These are phyloP conservation scores for Hydrochoerus hydrochaeris DNA, from an alignment of 2,113 vertebrate species.

Conservation along the genomic window DNA sequence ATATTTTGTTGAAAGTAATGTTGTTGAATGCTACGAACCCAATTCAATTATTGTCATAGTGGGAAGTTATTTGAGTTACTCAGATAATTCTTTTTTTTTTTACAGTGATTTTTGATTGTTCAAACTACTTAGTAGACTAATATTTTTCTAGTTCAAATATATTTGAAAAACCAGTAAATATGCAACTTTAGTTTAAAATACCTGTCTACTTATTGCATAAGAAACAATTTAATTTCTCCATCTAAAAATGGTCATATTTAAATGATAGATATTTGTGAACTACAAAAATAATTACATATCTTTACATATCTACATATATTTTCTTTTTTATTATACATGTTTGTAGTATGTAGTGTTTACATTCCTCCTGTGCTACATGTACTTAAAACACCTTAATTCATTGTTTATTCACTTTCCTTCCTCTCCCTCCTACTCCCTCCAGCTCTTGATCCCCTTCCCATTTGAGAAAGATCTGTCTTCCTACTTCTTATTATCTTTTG, in stretches of 20 bases:
- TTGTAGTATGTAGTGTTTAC: neutral
- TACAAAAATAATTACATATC: neutral
- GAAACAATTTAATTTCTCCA: neutral
- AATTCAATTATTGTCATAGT: neutral
- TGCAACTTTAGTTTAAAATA: neutral
- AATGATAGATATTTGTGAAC: neutral
- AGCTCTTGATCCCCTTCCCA: neutral
- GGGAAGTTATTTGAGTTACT: neutral
- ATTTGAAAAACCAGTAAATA: neutral
- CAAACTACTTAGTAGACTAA: neutral
- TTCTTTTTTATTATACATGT: neutral
- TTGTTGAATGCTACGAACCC: neutral
- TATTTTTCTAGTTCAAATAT: neutral
- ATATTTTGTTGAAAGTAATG: neutral
- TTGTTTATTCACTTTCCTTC: neutral
- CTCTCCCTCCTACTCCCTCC: neutral
- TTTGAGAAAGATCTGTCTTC: neutral
- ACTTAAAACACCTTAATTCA: neutral
- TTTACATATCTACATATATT: neutral
- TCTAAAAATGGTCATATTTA: neutral
- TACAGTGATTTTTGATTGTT: neutral
- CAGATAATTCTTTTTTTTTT: neutral
- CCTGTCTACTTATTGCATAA: neutral
- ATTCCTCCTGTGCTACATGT: neutral
- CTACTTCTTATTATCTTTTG: neutral